These are phyloP conservation scores for Cricetomys ansorgei DNA, from an alignment of 2,113 vertebrate species.

Conservation along the genomic window DNA sequence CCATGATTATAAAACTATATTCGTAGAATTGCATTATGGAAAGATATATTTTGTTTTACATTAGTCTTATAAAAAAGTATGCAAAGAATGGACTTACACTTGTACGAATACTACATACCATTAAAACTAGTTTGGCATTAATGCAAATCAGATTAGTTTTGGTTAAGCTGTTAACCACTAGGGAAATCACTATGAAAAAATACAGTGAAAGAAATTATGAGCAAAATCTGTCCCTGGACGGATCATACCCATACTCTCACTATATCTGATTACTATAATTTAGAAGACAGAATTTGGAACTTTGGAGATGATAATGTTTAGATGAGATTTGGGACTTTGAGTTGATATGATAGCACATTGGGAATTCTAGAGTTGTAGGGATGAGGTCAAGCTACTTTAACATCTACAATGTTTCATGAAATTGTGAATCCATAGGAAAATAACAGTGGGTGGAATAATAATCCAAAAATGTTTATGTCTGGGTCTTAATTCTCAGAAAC, in stretches of 20 bases:
- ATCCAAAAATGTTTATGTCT: not conserved
- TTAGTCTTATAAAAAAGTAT: not conserved
- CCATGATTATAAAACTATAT: not conserved
- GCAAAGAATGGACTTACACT: not conserved
- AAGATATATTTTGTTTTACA: not conserved
- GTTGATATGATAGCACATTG: not conserved
- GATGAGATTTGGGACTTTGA: not conserved
- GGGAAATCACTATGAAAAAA: not conserved
- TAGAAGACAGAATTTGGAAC: not conserved
- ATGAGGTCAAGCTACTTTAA: not conserved
- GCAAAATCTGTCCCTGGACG: not conserved
- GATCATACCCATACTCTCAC: not conserved
- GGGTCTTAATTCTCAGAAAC: not conserved
- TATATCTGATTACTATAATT: not conserved
- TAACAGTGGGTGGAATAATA: not conserved
- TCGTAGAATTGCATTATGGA: not conserved
- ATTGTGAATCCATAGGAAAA: not conserved
- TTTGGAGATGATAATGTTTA: not conserved
- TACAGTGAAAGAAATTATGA: not conserved
- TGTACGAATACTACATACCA: not conserved
- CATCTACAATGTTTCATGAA: not conserved
- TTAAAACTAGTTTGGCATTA: not conserved
- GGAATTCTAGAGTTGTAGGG: not conserved
- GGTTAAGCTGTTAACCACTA: not conserved
- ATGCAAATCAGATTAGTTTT: not conserved